phyloP scores from a whole-genome alignment of 2,797 vertebrate species.

The Sandelia bainsii region DNA sequence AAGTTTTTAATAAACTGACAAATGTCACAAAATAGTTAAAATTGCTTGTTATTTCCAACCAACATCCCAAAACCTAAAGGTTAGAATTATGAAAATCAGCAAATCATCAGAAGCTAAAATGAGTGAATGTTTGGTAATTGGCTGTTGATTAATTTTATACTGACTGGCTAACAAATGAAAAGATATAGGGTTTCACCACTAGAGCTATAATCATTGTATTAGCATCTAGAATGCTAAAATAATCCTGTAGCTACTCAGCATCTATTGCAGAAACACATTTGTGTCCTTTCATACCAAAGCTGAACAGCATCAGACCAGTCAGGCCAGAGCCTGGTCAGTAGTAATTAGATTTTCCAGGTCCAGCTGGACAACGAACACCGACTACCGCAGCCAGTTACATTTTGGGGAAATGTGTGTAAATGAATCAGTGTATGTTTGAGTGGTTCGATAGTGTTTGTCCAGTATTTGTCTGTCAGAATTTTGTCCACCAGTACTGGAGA shows the following conservation, averaged over 20 bases:
- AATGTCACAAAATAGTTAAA: background rate
- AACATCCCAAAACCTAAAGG: background rate
- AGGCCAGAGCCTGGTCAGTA: background rate
- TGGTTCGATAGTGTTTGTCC: conserved; percentile 5
- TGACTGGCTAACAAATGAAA: background rate
- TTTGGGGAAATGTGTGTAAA: background rate
- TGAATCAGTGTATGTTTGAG: conserved; percentile 27
- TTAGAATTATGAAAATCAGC: background rate
- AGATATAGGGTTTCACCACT: too few species aligned
- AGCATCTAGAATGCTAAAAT: too few species aligned
- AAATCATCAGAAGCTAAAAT: background rate
- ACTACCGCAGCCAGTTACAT: conserved; percentile 8
- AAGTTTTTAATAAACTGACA: too few species aligned
- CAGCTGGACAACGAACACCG: background rate
- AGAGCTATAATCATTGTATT: too few species aligned
- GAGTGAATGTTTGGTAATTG: background rate
- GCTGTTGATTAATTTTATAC: background rate
- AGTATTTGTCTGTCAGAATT: conserved; percentile 39
- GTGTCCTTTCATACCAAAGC: background rate
- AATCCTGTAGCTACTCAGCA: too few species aligned
- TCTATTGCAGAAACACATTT: background rate
- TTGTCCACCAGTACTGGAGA: conserved; percentile 55
- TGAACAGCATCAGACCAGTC: background rate
- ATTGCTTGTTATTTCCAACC: background rate
- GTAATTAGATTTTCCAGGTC: background rate